Conservation (phyloP, 1,140 invertebrate species). For the Drosophila chauvacae region DNA sequence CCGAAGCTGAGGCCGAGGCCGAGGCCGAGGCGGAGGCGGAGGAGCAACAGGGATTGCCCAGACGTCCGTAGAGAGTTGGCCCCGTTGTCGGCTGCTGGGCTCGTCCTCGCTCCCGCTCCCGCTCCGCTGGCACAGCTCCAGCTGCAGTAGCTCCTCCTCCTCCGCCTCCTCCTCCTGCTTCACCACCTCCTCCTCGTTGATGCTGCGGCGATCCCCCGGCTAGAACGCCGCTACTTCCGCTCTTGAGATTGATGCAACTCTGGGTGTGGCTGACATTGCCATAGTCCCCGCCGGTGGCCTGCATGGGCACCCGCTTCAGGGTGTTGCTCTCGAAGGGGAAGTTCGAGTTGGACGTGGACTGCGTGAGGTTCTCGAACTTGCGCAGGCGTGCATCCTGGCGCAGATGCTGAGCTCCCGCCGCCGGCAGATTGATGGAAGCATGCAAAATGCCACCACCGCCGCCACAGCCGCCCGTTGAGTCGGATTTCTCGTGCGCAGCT, state of each 20-base stretch:
- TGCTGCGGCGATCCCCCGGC: conserved; percentile 54
- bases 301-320: conserved; percentile 61
- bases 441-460: conserved; percentile 52
- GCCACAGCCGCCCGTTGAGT: conserved; percentile 11
- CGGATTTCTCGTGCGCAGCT: conserved; percentile 3
- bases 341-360: conserved; percentile 80
- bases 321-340: conserved; percentile 81
- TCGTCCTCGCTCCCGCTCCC: conserved; percentile 5
- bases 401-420: conserved; percentile 56
- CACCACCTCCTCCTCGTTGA: conserved; percentile 8
- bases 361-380: conserved; percentile 78
- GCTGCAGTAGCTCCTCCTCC: background rate
- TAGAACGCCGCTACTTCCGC: conserved; percentile 33
- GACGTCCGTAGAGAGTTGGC: conserved; percentile 16
- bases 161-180: background rate
- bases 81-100: background rate
- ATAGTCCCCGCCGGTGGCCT: conserved; percentile 61
- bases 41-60: conserved; percentile 30
- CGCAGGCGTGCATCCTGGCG: conserved; percentile 71
- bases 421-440: conserved; percentile 73
- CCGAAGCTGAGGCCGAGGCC: conserved; percentile 4
- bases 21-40: background rate
- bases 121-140: conserved; percentile 12
- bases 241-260: conserved; percentile 79
- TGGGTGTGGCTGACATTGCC: conserved; percentile 70